These are phyloP conservation scores for Chiridota heheva DNA, from an alignment of 35 echinoderm and acorn worm genomes.

Conservation along the genomic window DNA sequence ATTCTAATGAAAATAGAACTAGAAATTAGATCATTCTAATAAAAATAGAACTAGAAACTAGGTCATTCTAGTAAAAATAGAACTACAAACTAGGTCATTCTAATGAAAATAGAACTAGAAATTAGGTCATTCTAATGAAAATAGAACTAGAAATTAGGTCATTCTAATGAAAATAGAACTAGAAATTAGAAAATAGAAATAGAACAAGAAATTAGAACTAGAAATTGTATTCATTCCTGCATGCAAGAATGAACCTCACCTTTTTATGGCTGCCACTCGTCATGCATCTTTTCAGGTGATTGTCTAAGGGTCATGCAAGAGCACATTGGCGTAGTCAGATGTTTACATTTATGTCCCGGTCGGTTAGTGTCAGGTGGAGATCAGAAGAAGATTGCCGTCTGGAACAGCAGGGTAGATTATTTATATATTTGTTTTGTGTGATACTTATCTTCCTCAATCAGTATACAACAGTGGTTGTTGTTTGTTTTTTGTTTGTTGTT, in stretches of 20 bases:
- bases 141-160: too few species aligned
- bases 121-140: too few species aligned
- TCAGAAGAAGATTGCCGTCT: constrained; percentile 89
- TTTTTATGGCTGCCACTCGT: background rate
- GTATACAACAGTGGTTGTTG: too few species aligned
- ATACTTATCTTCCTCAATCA: background rate
- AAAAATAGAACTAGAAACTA: too few species aligned
- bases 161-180: too few species aligned
- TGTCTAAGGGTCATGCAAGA: constrained; percentile 77
- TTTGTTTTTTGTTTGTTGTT: too few species aligned
- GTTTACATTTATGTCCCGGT: constrained; percentile 43
- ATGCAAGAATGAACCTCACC: background rate
- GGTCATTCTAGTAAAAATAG: too few species aligned
- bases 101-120: too few species aligned
- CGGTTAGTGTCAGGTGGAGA: constrained; percentile 80
- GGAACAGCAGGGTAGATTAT: constrained; percentile 85
- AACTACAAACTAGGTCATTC: too few species aligned
- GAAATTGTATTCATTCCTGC: background rate
- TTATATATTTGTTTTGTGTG: background rate
- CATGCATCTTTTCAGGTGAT: constrained; percentile 20
- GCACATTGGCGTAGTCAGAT: constrained; percentile 89
- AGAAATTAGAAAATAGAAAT: too few species aligned
- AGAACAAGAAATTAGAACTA: background rate
- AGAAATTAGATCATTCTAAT: too few species aligned
- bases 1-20: too few species aligned